phyloP scores from a whole-genome alignment of 2,113 vertebrate species.

The Podiceps cristatus region DNA sequence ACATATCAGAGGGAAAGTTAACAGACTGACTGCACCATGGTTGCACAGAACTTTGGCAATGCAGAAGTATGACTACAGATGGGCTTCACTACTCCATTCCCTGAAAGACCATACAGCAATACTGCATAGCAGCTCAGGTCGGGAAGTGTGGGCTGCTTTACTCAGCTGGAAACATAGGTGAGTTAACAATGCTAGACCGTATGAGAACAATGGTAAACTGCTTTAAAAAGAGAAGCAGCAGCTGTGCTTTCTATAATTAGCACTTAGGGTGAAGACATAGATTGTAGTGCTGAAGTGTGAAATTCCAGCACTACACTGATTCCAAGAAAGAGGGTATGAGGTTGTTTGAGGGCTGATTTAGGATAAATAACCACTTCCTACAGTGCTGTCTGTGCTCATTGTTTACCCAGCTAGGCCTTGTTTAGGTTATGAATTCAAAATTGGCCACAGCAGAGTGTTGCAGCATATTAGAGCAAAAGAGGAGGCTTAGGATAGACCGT shows the following conservation, averaged over 20 bases:
- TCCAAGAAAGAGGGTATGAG: not conserved
- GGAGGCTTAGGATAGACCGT: not conserved
- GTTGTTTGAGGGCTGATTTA: not conserved
- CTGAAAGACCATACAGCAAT: not conserved
- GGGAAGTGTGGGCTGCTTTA: not conserved
- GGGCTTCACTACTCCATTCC: not conserved
- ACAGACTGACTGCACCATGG: not conserved
- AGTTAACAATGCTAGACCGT: not conserved
- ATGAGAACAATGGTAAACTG: not conserved
- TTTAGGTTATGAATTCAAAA: not conserved
- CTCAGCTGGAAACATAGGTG: slow-evolving; percentile 40
- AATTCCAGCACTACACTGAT: not conserved
- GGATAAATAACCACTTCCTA: slow-evolving; percentile 33
- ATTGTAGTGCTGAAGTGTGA: slow-evolving; percentile 7
- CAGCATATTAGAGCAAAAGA: not conserved
- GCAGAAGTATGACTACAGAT: not conserved
- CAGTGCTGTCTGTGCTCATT: not conserved
- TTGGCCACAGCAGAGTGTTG: not conserved
- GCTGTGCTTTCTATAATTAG: not conserved
- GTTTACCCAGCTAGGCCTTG: slow-evolving; percentile 8
- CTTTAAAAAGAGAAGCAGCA: not conserved
- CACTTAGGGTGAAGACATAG: not conserved
- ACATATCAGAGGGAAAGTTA: not conserved
- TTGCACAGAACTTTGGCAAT: not conserved
- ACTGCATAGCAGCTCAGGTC: not conserved